Percentiles rank a stretch among this genome's conserved stretches.
Evolutionary conservation across 2,888 invertebrate species (phyloP).

Genomic region (Platynereis dumerilii): DNA sequence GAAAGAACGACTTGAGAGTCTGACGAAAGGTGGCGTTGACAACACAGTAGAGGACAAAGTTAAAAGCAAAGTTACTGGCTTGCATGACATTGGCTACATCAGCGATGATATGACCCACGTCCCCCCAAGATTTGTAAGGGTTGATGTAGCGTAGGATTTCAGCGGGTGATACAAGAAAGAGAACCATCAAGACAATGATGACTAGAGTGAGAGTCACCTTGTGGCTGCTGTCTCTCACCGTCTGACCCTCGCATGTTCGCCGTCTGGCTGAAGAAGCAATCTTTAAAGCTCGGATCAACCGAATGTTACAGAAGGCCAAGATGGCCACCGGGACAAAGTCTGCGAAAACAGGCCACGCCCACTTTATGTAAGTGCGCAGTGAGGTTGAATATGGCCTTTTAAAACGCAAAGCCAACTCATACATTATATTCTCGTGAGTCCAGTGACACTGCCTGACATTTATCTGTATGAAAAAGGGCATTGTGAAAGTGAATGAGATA

Average conservation of each 20-base stretch:
- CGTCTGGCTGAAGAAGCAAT: constrained; percentile 47
- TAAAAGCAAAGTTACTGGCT: constrained; percentile 72
- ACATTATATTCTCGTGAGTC: constrained; percentile 9
- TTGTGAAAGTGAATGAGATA: constrained; percentile 72
- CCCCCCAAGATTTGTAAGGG: constrained; percentile 30
- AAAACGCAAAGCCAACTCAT: constrained; percentile 8
- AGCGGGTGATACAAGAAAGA: constrained; percentile 54
- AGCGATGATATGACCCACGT: constrained; percentile 24
- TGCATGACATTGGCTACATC: constrained; percentile 30
- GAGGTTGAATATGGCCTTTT: neutral
- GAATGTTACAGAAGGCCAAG: constrained; percentile 52
- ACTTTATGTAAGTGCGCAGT: constrained; percentile 24
- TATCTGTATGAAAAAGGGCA: constrained; percentile 64
- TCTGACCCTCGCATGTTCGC: constrained; percentile 42
- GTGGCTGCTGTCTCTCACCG: constrained; percentile 44
- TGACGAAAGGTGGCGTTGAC: constrained; percentile 79
- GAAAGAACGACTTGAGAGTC: constrained; percentile 61
- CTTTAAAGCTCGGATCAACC: constrained; percentile 51
- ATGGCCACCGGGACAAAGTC: constrained; percentile 52
- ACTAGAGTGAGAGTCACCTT: constrained; percentile 55
- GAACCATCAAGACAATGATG: constrained; percentile 55
- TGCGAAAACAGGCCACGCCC: constrained; percentile 52
- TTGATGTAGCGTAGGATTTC: constrained; percentile 43
- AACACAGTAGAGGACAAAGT: constrained; percentile 79
- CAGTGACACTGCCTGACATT: constrained; percentile 11